Evolutionary conservation across 2,888 invertebrate genomes (phyloP), one percentile per base, ranked within the genome.

Genomic region (Dugesia japonica): DNA sequence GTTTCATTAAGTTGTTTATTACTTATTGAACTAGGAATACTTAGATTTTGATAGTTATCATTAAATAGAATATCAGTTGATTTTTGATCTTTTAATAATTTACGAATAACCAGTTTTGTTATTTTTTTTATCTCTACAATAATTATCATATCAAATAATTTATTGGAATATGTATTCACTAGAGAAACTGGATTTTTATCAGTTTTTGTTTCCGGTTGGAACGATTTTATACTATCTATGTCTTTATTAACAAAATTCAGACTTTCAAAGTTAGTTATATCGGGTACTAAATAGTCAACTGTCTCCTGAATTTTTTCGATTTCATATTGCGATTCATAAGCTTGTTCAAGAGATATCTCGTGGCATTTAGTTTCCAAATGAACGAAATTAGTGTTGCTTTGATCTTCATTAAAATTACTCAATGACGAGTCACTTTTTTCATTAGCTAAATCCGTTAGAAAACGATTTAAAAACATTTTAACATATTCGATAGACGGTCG

Each of bases 351-450:
- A 56, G 13, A 7, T 31, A 4, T 13, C 31, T 13, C 31, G 13
- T 7, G 13, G 7, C 31, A 31, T 31, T 31, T 31, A 31, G 7
- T 31, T 7, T 56, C n/a, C 56, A 23, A 23, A 4, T 56, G 56
- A 56, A 56, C n/a, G n/a, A 56, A n/a, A 56, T 56, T 56, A 4
- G 56, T 56, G n/a, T 56, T 56, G 4, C 56, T 56, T 56, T 56
- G 56, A n/a, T 56, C 56, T 31, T 31, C 13, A 56, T 13, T 13
- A 38, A 38, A 13, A 17, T 9, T 13, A 38, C 17, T 17, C n/a
- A n/a, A 1, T 4, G n/a, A 4, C 7, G n/a, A n/a, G 23, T 56
- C 56, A 20, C 23, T 13, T 56, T n/a, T n/a, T 56, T 56, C 56
- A 4, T 56, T 56, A 9, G 56, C 4, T n/a, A 56, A 23, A 13